phyloP scores from a whole-genome alignment of 1,140 invertebrate species.

The Bilobella aurantiaca region DNA sequence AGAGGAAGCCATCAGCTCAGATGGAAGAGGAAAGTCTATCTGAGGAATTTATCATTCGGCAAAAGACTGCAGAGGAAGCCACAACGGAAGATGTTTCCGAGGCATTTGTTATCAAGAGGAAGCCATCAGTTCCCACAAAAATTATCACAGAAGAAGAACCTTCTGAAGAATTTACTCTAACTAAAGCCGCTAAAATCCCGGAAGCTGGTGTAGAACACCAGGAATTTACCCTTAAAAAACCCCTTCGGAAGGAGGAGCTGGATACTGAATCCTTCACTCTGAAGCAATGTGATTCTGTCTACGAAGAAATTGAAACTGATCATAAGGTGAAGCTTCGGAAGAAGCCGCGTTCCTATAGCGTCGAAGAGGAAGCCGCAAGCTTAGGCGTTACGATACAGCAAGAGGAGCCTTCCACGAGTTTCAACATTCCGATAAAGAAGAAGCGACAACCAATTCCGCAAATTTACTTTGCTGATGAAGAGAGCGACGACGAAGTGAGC shows the following conservation, averaged over 20 bases:
- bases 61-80: not conserved
- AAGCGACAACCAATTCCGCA: constrained; percentile 28
- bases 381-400: constrained; percentile 15
- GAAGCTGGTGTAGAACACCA: not conserved
- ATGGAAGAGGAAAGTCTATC: not conserved
- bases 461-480: constrained; percentile 27
- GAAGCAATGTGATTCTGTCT: constrained; percentile 32
- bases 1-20: not conserved
- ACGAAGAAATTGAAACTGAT: constrained; percentile 36
- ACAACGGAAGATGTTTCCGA: not conserved
- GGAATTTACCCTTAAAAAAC: constrained; percentile 15
- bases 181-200: constrained; percentile 20
- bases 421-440: constrained; percentile 34
- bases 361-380: constrained; percentile 34
- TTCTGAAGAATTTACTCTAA: constrained; percentile 32
- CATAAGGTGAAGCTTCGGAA: constrained; percentile 31
- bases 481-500: constrained; percentile 35
- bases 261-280: constrained; percentile 33
- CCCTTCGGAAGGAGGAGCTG: constrained; percentile 22
- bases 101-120: not conserved
- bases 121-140: not conserved
- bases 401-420: constrained; percentile 36
- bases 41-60: not conserved
- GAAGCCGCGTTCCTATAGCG: constrained; percentile 23
- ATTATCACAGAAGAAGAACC: constrained; percentile 36